Base-by-base conservation (phyloP, 1,140 invertebrate species). In the Heliconius hermathena region DNA sequence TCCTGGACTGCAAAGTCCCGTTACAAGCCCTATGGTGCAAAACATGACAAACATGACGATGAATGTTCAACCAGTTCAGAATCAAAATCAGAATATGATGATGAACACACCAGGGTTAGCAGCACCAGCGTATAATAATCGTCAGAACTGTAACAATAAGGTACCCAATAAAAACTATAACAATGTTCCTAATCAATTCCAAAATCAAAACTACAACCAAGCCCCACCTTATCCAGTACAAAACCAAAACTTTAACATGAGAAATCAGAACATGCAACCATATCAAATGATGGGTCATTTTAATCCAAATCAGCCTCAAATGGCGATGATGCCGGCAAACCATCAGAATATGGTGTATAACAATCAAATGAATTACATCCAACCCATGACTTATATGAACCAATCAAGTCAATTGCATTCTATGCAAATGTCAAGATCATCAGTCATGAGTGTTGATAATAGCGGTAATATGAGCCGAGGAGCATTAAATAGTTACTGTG, bases 331-430 rank as follows among this genome's bases (percentile, higher is more conserved):
- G 73, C 66, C 74, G 26, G 6, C 26, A 38, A 91, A 88, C 74
- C 90, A 89, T 74, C 87, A 87, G 57, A 89, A 89, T 49, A 87
- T 91, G 84, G 78, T 83, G 8, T 93, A 91, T 74, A 91, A 88
- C 70, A 92, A 91, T 33, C 91, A 93, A 72, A 89, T 90, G 81
- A 95, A 95, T 29, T 95, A 93, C 54, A 95, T 93, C 60, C 93
- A 94, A 76, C 92, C 91, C 1, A 80, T 89, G 11, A 95, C 91
- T 66, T 90, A 94, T 18, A 75, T 84, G 0, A 95, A 94, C 78
- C 95, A 95, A 83, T 85, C 73, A 66, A 95, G 88, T 76, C 95
- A 93, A 52, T 89, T 94, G 72, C 92, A 94, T 85, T 89, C 88
- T 16, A 83, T 91, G 85, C 91, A 94, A 81, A 91, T 93, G 87